Percentiles rank a stretch among this genome's conserved stretches.
Conservation (phyloP, 2,888 invertebrate genomes). For the Tanytarsus gracilentus region DNA sequence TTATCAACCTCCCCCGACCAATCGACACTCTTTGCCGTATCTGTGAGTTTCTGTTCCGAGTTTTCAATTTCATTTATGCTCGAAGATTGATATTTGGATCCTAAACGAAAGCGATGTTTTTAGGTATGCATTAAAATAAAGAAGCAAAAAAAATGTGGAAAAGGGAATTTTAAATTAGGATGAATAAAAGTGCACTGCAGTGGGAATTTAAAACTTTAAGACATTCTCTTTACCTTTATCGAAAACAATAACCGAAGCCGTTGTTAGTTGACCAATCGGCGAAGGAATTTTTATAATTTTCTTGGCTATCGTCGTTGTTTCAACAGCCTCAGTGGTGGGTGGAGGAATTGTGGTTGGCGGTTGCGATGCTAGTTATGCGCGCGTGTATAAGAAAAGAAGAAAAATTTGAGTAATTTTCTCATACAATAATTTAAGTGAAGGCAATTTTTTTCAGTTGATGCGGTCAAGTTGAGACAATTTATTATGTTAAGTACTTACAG, state of each 20-base stretch:
- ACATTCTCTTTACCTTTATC: constrained; percentile 17
- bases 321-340: constrained; percentile 11
- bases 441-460: neutral
- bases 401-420: too few species aligned
- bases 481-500: constrained; percentile 55
- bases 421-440: too few species aligned
- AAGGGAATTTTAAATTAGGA: neutral
- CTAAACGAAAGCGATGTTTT: constrained; percentile 8
- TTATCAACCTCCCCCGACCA: constrained; percentile 13
- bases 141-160: neutral
- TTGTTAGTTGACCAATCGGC: constrained; percentile 15
- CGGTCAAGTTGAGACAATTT: neutral
- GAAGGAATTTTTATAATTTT: constrained; percentile 8
- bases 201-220: neutral
- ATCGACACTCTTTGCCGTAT: constrained; percentile 19
- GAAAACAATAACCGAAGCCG: neutral
- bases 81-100: constrained; percentile 25
- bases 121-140: neutral
- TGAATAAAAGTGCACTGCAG: too few species aligned
- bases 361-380: constrained; percentile 14
- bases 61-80: constrained; percentile 25
- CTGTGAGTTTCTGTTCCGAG: constrained; percentile 19
- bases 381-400: too few species aligned
- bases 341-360: constrained; percentile 23
- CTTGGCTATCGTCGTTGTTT: neutral